Evolutionary conservation across 2,113 vertebrate genomes (phyloP).

Genomic region (Alligator sinensis): DNA sequence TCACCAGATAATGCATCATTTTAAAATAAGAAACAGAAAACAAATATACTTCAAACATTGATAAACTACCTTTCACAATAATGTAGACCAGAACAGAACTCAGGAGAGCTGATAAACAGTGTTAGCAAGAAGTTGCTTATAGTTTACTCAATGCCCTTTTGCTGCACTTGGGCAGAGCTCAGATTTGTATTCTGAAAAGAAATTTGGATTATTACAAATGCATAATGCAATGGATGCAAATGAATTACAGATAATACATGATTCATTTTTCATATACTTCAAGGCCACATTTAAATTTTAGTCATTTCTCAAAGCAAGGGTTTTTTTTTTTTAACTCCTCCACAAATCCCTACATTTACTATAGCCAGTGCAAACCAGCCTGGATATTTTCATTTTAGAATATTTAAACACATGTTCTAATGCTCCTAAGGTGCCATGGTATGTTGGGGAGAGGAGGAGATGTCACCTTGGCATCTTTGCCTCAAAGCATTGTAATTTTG

Average conservation of each 20-base stretch:
- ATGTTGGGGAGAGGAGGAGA: background rate
- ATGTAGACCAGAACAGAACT: background rate
- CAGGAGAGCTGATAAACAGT: background rate
- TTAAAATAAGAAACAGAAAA: background rate
- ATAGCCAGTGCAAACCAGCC: too few species aligned
- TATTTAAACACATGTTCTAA: background rate
- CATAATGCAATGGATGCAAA: background rate
- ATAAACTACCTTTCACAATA: background rate
- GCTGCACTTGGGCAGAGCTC: background rate
- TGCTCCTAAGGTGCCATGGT: background rate
- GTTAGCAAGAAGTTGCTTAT: background rate
- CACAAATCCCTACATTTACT: background rate
- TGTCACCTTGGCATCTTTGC: background rate
- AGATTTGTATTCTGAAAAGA: background rate
- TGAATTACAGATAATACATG: fast-evolving
- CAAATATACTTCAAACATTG: background rate
- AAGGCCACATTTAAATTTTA: background rate
- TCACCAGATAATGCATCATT: background rate
- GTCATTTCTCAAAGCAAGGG: background rate
- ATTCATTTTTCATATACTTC: background rate
- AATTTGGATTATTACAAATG: background rate
- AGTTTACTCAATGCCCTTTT: background rate
- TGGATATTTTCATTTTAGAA: background rate
- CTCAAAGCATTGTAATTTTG: background rate
- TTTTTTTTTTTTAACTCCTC: background rate